A percentile compares a stretch with the other conserved stretches of the same genome.
These are phyloP conservation scores for Nesospiza acunhae DNA, from an alignment of 2,113 vertebrate species.

Conservation along the genomic window DNA sequence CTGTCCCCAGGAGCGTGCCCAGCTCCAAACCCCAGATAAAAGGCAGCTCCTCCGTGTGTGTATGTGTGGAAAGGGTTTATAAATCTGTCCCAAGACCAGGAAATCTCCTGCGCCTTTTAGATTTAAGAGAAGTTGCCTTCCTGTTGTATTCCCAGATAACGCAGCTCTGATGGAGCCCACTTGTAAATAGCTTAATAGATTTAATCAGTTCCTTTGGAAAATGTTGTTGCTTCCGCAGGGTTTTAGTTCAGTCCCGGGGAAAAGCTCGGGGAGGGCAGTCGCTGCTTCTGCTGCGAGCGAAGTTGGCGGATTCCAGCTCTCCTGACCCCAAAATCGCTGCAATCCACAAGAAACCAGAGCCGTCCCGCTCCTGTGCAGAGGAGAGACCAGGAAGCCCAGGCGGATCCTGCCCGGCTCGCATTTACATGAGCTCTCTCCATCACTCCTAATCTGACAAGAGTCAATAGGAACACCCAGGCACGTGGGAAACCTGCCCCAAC, in stretches of 20 bases:
- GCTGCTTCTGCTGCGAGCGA: background rate
- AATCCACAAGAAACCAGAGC: background rate
- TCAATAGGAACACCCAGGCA: conserved; percentile 55
- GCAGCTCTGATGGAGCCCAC: conserved; percentile 29
- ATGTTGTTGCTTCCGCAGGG: conserved; percentile 68
- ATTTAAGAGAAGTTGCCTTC: conserved; percentile 63
- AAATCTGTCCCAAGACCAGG: conserved; percentile 44
- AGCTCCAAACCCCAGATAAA: background rate
- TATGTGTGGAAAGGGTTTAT: conserved; percentile 8
- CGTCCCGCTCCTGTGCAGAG: background rate
- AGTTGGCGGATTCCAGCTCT: background rate
- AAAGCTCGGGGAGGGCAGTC: background rate
- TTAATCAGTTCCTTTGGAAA: conserved; percentile 70
- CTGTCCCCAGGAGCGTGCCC: background rate
- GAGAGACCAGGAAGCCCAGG: conserved; percentile 15
- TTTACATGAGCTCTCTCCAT: background rate
- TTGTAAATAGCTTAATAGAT: conserved; percentile 63
- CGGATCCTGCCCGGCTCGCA: background rate
- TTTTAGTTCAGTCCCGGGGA: background rate
- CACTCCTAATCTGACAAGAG: conserved; percentile 16
- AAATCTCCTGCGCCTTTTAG: conserved; percentile 60
- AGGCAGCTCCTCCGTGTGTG: background rate
- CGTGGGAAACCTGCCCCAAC: background rate
- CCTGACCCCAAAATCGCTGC: background rate
- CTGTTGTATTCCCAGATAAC: conserved; percentile 65